Evolutionary conservation across 1,140 invertebrate species (phyloP).

Genomic region (Stratiolaelaps scimitus): DNA sequence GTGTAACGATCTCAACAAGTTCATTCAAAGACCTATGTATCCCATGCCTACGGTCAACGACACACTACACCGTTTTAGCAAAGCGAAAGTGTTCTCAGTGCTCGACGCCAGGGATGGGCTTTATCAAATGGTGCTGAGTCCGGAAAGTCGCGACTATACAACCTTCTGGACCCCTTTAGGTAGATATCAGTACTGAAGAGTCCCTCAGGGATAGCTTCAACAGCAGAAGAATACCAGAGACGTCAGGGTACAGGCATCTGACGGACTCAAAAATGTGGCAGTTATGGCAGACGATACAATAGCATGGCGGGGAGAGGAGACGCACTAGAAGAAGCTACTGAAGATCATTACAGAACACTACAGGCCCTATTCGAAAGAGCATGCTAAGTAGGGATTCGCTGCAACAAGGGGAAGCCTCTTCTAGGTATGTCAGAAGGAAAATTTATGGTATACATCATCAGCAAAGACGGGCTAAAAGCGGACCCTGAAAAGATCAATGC

Average conservation of each 20-base stretch:
- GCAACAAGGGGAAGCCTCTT: constrained; percentile 31
- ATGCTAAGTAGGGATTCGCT: constrained; percentile 24
- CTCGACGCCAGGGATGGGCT: too few relatives aligned
- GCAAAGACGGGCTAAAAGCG: constrained; percentile 26
- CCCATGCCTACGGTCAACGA: too few relatives aligned
- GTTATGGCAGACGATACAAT: background rate
- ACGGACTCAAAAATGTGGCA: background rate
- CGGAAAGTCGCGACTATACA: too few relatives aligned
- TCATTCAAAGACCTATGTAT: too few relatives aligned
- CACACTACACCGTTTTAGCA: too few relatives aligned
- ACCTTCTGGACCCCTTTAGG: background rate
- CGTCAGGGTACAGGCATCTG: too few relatives aligned
- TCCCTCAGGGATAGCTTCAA: background rate
- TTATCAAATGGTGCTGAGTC: too few relatives aligned
- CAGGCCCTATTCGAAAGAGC: constrained; percentile 23
- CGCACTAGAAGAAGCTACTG: background rate
- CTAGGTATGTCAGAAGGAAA: constrained; percentile 28
- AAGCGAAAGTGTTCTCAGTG: too few relatives aligned
- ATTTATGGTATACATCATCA: constrained; percentile 32
- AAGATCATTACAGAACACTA: constrained; percentile 31
- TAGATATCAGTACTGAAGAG: constrained; percentile 1
- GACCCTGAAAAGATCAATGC: constrained; percentile 26
- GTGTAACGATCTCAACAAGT: too few relatives aligned
- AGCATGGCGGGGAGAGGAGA: background rate
- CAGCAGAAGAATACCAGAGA: constrained; percentile 1